Evolutionary conservation across 2,888 invertebrate species (phyloP).

Genomic region (Thecophora atra): DNA sequence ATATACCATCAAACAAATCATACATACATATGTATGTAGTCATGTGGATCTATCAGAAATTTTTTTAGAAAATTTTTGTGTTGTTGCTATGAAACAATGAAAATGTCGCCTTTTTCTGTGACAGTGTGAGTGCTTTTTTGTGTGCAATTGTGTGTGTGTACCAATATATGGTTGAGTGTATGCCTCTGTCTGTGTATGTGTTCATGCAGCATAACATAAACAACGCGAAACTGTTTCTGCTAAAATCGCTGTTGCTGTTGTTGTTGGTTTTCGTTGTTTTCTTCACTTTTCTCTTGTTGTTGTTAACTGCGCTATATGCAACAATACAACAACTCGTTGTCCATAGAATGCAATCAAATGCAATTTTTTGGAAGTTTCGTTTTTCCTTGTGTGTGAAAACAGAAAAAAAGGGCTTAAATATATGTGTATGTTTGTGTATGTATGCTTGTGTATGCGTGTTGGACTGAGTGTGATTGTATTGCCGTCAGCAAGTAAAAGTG

Average conservation of each 20-base stretch:
- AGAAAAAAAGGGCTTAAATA: constrained; percentile 8
- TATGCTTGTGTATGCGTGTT: not conserved
- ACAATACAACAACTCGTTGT: not conserved
- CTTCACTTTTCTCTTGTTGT: not conserved
- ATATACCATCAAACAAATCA: not conserved
- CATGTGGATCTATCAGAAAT: not conserved
- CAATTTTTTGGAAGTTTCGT: constrained; percentile 14
- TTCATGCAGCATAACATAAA: constrained; percentile 12
- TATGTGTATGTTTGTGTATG: not conserved
- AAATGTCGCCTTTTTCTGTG: too few relatives aligned
- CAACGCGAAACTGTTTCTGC: constrained; percentile 1
- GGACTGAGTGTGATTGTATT: not conserved
- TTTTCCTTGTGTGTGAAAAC: not conserved
- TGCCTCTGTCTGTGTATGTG: not conserved
- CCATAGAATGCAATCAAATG: not conserved
- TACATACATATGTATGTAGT: not conserved
- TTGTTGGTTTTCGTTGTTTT: not conserved
- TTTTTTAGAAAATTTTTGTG: not conserved
- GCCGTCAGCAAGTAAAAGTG: not conserved
- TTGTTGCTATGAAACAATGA: too few relatives aligned
- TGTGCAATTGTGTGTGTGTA: not conserved
- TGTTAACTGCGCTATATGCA: not conserved
- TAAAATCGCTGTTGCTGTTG: not conserved
- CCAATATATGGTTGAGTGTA: not conserved
- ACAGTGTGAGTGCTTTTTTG: not conserved